Conservation (phyloP, 1,140 invertebrate species). For the Phenacoccus solenopsis region DNA sequence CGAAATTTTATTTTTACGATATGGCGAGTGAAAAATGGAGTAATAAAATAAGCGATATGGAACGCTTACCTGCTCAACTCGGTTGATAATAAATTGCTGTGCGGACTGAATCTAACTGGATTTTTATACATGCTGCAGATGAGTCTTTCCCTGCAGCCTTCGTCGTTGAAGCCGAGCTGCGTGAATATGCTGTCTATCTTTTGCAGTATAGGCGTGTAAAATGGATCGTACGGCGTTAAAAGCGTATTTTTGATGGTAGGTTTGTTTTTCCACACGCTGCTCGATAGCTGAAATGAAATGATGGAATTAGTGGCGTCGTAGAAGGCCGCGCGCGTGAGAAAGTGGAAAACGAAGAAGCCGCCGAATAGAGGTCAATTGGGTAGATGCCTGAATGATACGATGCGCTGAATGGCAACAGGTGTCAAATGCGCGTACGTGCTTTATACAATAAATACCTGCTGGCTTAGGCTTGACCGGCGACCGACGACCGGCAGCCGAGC, state of each 20-base stretch:
- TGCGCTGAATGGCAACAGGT: neutral
- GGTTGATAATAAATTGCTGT: constrained; percentile 69
- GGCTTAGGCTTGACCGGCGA: no score
- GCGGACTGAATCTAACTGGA: constrained; percentile 57
- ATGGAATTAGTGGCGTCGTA: neutral
- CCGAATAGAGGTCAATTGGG: neutral
- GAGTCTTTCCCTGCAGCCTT: constrained; percentile 56
- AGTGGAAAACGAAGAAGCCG: neutral
- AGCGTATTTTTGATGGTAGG: neutral
- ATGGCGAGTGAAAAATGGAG: neutral
- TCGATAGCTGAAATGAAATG: neutral
- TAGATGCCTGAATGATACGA: neutral
- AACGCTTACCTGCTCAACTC: constrained; percentile 65
- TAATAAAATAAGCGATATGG: no score
- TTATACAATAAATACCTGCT: neutral
- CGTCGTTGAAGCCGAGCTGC: constrained; percentile 49
- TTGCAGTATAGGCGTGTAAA: constrained; percentile 61
- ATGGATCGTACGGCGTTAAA: constrained; percentile 43
- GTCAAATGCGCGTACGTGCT: neutral
- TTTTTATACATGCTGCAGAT: constrained; percentile 72
- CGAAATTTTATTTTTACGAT: no score
- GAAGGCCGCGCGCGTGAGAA: neutral
- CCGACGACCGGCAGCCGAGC: no score
- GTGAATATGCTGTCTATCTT: constrained; percentile 58
- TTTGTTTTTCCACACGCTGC: neutral